Evolutionary conservation across 2,113 vertebrate genomes (phyloP), one percentile per base, ranked within the genome.

Genomic region (Oreotrochilus melanogaster): DNA sequence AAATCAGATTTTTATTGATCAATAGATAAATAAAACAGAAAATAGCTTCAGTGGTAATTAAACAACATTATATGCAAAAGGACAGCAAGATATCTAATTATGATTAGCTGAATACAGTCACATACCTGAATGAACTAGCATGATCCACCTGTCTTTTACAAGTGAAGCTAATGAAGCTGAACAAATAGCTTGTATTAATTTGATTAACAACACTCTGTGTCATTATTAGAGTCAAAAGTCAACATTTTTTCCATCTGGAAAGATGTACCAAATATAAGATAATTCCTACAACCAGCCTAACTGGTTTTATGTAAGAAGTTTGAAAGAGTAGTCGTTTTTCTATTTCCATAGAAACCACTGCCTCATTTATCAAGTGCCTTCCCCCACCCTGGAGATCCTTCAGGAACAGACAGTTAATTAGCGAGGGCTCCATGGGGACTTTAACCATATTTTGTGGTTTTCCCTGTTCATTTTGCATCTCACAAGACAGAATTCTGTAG

Each of bases 71-170:
- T 31, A 53, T 14, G 17, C 22, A 35, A 67, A 92, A 78, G 42
- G 21, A 10, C 18, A 73, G 18, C 15, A 54, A 43, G 33, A 28
- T 31, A 7, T 33, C 60, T 65, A 50, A 83, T 73, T 3, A 22
- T 1, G 0, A 37, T 58, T 42, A 43, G 10, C 14, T 54, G 39
- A 58, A 25, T 1, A 0, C 53, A 25, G n/a, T 45, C 35, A 72
- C 1, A 1, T 13, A 47, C 15, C 7, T 19, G 11, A 74, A 30
- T 0, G 0, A 15, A 45, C 17, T 13, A 25, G 6, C 9, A 6
- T 14, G 35, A 56, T 57, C 22, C 60, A 72, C 2, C 5, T 71
- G 11, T 54, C 62, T 69, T 76, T 84, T 39, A 64, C 48, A 75
- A 94, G 27, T 23, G 54, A 47, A 84, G 15, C 31, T 84, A 61